Conservation (phyloP, 2,113 vertebrate species). For the Pelusios castaneus region DNA sequence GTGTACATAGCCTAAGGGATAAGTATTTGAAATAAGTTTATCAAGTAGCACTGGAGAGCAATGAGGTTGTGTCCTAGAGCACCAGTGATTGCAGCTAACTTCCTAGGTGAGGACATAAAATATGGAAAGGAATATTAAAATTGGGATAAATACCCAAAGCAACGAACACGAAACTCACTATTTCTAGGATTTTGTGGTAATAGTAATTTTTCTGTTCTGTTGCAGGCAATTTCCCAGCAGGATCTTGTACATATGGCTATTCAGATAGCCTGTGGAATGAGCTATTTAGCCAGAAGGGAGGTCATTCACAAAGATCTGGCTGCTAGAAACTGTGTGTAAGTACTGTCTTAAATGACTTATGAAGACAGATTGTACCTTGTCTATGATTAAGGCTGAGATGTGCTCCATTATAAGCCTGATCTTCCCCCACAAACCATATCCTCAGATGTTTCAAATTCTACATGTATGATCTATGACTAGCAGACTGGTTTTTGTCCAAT, state of each 20-base stretch:
- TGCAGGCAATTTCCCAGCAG: constrained; percentile 96
- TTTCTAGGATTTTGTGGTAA: neutral
- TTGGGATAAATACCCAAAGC: neutral
- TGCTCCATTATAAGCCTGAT: neutral
- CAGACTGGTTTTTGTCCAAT: neutral
- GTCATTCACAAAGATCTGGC: constrained; percentile 99
- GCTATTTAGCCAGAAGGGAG: constrained; percentile 95
- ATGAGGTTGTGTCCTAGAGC: neutral
- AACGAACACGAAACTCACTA: neutral
- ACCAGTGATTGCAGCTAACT: neutral
- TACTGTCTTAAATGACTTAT: neutral
- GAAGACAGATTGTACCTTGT: fast-evolving
- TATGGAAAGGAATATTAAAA: neutral
- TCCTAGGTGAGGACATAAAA: neutral
- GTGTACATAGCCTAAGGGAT: too few relatives aligned
- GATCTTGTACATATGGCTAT: constrained; percentile 99
- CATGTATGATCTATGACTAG: neutral
- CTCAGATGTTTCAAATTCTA: neutral
- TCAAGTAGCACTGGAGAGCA: neutral
- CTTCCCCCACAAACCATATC: fast-evolving
- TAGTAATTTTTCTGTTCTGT: constrained; percentile 41
- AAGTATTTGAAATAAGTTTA: neutral
- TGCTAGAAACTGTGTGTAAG: constrained; percentile 98
- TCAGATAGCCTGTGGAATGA: constrained; percentile 99
- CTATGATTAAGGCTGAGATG: neutral